Base-by-base conservation (phyloP, 2,888 invertebrate species). In the Apeira syringaria region DNA sequence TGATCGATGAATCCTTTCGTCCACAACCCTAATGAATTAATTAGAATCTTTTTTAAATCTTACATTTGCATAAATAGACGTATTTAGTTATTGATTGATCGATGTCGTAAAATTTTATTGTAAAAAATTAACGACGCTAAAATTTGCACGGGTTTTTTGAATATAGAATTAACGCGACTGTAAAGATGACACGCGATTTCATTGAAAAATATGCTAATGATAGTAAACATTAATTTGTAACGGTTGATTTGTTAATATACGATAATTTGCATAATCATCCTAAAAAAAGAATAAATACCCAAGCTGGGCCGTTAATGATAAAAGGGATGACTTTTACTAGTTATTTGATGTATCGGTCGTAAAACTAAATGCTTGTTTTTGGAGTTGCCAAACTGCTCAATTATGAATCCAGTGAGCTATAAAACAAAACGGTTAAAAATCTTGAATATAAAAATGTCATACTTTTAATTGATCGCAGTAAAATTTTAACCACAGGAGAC, bases 171-270 rank as follows among this genome's bases (percentile, higher is more conserved):
- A 56, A 46, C 55, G 50, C 5, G 22, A 31, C 1, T 33, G 54
- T 61, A 59, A 68, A 56, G 64, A 77, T 88, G 87, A 86, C 85
- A 80, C 78, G 81, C 68, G 81, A 70, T 77, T 85, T 76, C 65
- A 79, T 81, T 70, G 65, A 73, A 75, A 67, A 71, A 66, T 87
- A 88, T 89, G 88, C 68, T 66, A 87, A 89, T 87, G 59, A 76
- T 56, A 41, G 79, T 87, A 86, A 88, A 89, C 83, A 89, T 78
- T 80, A 83, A 88, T 88, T 88, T 87, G 87, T 83, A 83, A 88
- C 88, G 89, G 88, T 78, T 88, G 86, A 88, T 88, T 84, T 89
- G 87, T 70, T 85, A 85, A 85, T 84, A 74, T 66, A 73, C 64
- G 31, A 36, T 30, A 36, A 81, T 86, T 86, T 76, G 78, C 88